Conservation (phyloP, 2,797 vertebrate species). For the Sparus aurata region DNA sequence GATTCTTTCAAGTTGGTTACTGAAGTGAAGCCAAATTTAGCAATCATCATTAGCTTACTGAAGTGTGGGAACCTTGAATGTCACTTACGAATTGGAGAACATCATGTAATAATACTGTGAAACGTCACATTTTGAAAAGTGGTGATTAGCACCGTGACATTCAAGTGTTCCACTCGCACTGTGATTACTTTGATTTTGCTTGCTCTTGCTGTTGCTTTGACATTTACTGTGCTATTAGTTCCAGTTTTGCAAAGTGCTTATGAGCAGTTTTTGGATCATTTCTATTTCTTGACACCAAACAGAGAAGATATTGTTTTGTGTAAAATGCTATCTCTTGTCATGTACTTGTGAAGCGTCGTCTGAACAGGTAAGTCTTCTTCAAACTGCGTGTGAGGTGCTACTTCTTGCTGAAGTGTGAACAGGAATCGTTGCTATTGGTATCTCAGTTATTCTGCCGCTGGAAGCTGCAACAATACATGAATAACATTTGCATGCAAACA, state of each 20-base stretch:
- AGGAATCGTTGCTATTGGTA: neutral
- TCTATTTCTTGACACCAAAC: slow-evolving; percentile 24
- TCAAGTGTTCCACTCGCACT: slow-evolving; percentile 55
- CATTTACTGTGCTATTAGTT: slow-evolving; percentile 26
- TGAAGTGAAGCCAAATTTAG: slow-evolving; percentile 42
- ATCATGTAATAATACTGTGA: neutral
- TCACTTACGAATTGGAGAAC: slow-evolving; percentile 37
- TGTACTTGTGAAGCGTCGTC: slow-evolving; percentile 64
- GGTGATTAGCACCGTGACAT: slow-evolving; percentile 23
- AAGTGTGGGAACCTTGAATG: slow-evolving; percentile 56
- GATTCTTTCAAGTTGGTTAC: slow-evolving; percentile 63
- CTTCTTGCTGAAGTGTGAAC: neutral
- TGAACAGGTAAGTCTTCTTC: slow-evolving; percentile 77
- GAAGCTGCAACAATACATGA: slow-evolving; percentile 18
- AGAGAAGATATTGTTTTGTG: slow-evolving; percentile 32
- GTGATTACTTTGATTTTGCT: slow-evolving; percentile 52
- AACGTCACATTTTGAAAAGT: slow-evolving; percentile 1
- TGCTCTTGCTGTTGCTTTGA: slow-evolving; percentile 48
- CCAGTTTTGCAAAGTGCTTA: slow-evolving; percentile 16
- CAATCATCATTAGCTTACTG: slow-evolving; percentile 41
- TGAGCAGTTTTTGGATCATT: slow-evolving; percentile 6
- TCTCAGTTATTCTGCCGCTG: slow-evolving; percentile 6
- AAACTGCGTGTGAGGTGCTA: slow-evolving; percentile 17
- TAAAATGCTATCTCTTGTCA: slow-evolving; percentile 60
- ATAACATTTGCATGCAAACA: neutral